Evolutionary conservation across 2,113 vertebrate species (phyloP), one percentile per base, ranked within the genome.

Genomic region (Lichenostomus cassidix): DNA sequence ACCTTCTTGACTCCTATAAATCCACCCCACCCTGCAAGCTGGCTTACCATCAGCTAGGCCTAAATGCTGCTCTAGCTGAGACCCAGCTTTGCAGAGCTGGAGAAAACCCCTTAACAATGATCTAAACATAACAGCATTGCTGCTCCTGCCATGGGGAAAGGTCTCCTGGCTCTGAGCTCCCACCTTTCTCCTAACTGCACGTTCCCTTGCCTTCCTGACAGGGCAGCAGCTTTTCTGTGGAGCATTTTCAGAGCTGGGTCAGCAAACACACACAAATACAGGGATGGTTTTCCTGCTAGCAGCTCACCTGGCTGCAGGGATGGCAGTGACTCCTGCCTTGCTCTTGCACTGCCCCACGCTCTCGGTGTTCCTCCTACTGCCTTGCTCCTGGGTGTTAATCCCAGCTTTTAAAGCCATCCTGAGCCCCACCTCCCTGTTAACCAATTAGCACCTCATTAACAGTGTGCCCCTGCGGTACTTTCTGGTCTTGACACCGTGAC

Each of bases 81-180:
- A 37, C 28, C 23, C 39, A 29, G 55, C 55, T 67, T 8, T 25
- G 46, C 22, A 67, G n/a, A 25, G 14, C 2, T 20, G 19, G 33
- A 46, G 10, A 25, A 39, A 28, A 79, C 23, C 14, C 15, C 29
- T 56, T 9, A 9, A 60, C 11, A 76, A 33, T 0, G 37, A 25
- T 15, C 39, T 27, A 18, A 52, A 24, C 44, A 31, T 0, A 1
- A 1, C 1, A 9, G 25, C 3, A 1, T 4, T 42, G 47, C n/a
- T n/a, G 25, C 23, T 10, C 31, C 12, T 9, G 28, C 24, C 24
- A 12, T 2, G 22, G 10, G 23, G 47, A 68, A 68, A 17, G 7
- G 10, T 39, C 47, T 35, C 5, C 15, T 2, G 33, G 15, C 25
- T n/a, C 4, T 25, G 13, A 29, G 8, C 46, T 73, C 46, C 35